Percentiles rank a stretch among this genome's conserved stretches.
Evolutionary conservation across 2,113 vertebrate species (phyloP).

Genomic region (Halichoeres trimaculatus): DNA sequence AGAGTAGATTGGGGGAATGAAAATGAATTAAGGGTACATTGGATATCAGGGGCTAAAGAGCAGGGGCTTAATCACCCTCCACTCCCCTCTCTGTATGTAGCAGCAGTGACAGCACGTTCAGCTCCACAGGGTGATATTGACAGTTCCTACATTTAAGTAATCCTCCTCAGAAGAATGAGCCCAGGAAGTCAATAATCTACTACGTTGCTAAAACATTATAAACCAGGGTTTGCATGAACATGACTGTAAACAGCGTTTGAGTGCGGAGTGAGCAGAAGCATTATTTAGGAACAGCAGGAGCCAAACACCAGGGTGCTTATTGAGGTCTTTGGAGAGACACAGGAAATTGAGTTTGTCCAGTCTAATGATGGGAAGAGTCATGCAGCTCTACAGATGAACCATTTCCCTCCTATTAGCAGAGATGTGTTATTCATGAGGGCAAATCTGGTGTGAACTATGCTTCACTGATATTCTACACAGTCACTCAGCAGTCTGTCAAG

Average conservation of each 20-base stretch:
- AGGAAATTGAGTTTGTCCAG: constrained; percentile 85
- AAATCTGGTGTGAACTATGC: constrained; percentile 82
- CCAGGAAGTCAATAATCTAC: constrained; percentile 44
- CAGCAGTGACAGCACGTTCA: neutral
- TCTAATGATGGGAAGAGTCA: constrained; percentile 80
- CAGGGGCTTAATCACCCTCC: too few species aligned
- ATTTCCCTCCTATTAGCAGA: constrained; percentile 81
- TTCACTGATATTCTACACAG: constrained; percentile 81
- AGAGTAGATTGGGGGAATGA: too few species aligned
- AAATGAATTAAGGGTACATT: too few species aligned
- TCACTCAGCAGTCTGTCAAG: constrained; percentile 72
- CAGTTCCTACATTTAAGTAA: neutral
- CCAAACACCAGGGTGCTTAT: constrained; percentile 69
- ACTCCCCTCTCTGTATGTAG: too few species aligned
- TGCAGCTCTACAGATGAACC: constrained; percentile 68
- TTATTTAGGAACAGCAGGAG: constrained; percentile 62
- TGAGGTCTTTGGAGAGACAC: constrained; percentile 75
- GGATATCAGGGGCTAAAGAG: too few species aligned
- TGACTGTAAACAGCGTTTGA: constrained; percentile 59
- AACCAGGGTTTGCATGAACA: constrained; percentile 29
- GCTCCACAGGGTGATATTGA: neutral
- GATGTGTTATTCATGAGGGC: constrained; percentile 86
- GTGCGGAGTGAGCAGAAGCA: constrained; percentile 24
- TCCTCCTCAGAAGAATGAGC: neutral
- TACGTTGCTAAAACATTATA: constrained; percentile 42